Evolutionary conservation across 2,113 vertebrate genomes (phyloP), one percentile per base, ranked within the genome.

Genomic region (Poecile atricapillus): DNA sequence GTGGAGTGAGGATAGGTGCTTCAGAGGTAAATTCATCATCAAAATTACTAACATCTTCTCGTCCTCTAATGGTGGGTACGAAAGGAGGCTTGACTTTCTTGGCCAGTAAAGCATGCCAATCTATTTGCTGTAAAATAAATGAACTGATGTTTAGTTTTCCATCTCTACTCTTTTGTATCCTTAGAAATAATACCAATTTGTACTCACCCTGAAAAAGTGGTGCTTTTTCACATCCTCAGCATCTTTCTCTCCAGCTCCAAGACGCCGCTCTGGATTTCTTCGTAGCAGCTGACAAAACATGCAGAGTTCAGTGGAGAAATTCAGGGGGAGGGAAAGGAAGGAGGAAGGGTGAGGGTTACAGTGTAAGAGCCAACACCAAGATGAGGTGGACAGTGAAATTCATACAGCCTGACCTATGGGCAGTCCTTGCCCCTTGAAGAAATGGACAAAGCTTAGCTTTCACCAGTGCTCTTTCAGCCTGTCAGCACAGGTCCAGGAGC

Each of bases 1-100:
- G 99, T 56, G 99, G 99, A 94, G 99, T 99, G 92, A 99, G 98
- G 97, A 99, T 98, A 43, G 99, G 99, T 82, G 98, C 98, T 98
- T 99, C 99, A 89, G 98, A 99, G 98, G 99, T 99, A 98, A 99
- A 99, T 98, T 99, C 99, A 33, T 99, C 98, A 65, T 99, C 99
- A 44, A 99, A 99, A 97, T 99, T 99, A 97, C 99, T 99, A 97
- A 99, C 99, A 35, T 99, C 99, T 96, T 98, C 99, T 81, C 98
- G 75, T 74, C 98, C 98, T 98, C 98, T 98, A 94, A 99, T 99
- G 77, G 97, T 99, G 30, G 99, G 99, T 80, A 99, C 98, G n/a
- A 99, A 99, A 7, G 99, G 99, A 3, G 99, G 99, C 95, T 99
- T 99, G 94, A 99, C 98, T 94, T 99, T 99, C 98, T 99, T 99